Base-by-base conservation (phyloP, 2,113 vertebrate genomes). In the Channa maculata region DNA sequence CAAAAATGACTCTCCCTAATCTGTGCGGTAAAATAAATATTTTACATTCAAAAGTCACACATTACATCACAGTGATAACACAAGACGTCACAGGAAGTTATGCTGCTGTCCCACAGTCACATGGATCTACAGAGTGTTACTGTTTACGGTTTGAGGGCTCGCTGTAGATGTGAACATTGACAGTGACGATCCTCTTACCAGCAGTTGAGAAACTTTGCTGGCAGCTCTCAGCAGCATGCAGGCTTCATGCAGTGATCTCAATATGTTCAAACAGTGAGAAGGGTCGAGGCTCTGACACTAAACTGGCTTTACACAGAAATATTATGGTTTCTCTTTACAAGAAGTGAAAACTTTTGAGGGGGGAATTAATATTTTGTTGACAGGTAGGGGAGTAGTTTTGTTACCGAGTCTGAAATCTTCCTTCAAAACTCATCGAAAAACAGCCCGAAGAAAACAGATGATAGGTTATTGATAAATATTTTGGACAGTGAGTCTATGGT, bases 141-240 rank as follows among this genome's bases (percentile, higher is more conserved):
- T 38, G 63, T 48, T 66, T 14, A 43, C 10, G 39, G 52, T 46
- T 3, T 1, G 0, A 48, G 55, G 45, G 50, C 50, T 71, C 45
- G 5, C 13, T 46, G 68, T 66, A 43, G 3, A 44, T 45, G 57
- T 38, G 71, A 50, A 63, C 61, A 65, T 14, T 6, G 53, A 68
- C 5, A 15, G 13, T 1, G 15, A 67, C 60, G 60, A 44, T 58
- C 36, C 49, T 77, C 85, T 70, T 84, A 66, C 55, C 49, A 2
- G 84, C n/a, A 2, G 45, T 46, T 15, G 46, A 51, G 84, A 78
- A 85, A 70, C 58, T 24, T 66, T 61, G 60, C 75, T 72, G 0
- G n/a, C 41, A 34, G 39, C 12, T 60, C 77, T 59, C 71, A 0
- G 49, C 50, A 0, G 82, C 4, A 14, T 0, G 12, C 63, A 8